Evolutionary conservation across 2,888 invertebrate genomes (phyloP).

Genomic region (Buathra laborator): DNA sequence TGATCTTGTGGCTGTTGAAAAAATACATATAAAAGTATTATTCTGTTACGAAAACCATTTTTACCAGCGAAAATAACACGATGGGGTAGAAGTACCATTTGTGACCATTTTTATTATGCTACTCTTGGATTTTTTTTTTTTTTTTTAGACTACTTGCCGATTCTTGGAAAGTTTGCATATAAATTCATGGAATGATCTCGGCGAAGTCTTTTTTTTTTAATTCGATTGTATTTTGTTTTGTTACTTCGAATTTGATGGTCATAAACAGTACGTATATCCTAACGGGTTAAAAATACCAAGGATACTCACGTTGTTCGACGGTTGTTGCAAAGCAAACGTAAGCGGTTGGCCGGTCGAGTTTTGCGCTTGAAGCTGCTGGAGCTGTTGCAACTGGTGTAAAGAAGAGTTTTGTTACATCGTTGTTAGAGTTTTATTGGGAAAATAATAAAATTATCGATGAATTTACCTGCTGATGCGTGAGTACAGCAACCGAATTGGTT

Average conservation of each 20-base stretch:
- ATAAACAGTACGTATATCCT: no score
- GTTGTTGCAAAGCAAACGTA: constrained; percentile 84
- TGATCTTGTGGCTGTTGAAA: constrained; percentile 81
- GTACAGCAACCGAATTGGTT: constrained; percentile 83
- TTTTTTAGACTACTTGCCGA: no score
- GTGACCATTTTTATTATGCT: no score
- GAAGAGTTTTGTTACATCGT: background rate
- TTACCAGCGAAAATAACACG: no score
- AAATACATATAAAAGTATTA: constrained; percentile 60
- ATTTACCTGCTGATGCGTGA: constrained; percentile 84
- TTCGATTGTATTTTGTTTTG: no score
- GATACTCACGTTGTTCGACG: constrained; percentile 81
- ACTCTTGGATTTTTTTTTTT: no score
- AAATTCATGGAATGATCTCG: no score
- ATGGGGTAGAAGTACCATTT: no score
- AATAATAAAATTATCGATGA: background rate
- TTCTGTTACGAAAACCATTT: background rate
- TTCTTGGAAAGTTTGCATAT: no score
- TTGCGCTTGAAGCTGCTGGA: constrained; percentile 83
- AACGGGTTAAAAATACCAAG: constrained; percentile 6
- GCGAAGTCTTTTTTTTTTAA: no score
- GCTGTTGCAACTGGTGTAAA: constrained; percentile 81
- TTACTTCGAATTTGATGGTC: no score
- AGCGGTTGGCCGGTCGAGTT: constrained; percentile 83
- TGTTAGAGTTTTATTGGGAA: background rate